Evolutionary conservation across 2,797 vertebrate species (phyloP).

Genomic region (Euthynnus affinis): DNA sequence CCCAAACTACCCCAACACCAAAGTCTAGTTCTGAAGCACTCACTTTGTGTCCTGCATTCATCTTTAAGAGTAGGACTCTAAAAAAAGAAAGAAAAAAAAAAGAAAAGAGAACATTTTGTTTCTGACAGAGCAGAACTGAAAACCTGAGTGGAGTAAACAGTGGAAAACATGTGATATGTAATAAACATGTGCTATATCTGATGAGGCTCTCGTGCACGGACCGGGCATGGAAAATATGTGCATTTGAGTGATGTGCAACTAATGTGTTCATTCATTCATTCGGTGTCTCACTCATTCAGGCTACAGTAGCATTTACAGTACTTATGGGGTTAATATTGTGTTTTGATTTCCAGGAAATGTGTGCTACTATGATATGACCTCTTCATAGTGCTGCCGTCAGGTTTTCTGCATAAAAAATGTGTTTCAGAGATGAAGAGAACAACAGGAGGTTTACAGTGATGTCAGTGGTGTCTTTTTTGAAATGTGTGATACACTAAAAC

Average conservation of each 20-base stretch:
- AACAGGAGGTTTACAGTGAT: conserved; percentile 38
- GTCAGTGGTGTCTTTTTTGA: conserved; percentile 6
- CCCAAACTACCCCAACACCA: conserved; percentile 25
- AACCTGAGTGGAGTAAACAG: conserved; percentile 84
- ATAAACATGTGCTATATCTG: conserved; percentile 69
- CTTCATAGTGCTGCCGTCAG: conserved; percentile 59
- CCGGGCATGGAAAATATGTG: conserved; percentile 57
- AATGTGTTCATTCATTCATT: conserved; percentile 57
- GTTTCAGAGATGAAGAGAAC: conserved; percentile 36
- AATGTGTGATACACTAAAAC: conserved; percentile 27
- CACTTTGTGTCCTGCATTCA: conserved; percentile 21
- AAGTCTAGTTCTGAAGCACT: conserved; percentile 32
- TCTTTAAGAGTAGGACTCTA: conserved; percentile 57
- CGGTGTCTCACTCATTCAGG: conserved; percentile 65
- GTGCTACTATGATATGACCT: conserved; percentile 75
- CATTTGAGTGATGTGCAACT: conserved; percentile 53
- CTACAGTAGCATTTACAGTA: conserved; percentile 83
- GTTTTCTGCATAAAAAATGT: conserved; percentile 71
- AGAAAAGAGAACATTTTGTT: conserved; percentile 52
- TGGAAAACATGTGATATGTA: conserved; percentile 77
- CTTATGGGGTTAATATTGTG: conserved; percentile 68
- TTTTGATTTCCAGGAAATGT: conserved; percentile 59
- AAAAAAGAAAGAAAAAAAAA: conserved; percentile 32
- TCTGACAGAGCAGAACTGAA: conserved; percentile 79
- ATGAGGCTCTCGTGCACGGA: conserved; percentile 65